A percentile compares a stretch with the other conserved stretches of the same genome.
phyloP scores from a whole-genome alignment of 2,113 vertebrate genomes.

The Verasper variegatus region DNA sequence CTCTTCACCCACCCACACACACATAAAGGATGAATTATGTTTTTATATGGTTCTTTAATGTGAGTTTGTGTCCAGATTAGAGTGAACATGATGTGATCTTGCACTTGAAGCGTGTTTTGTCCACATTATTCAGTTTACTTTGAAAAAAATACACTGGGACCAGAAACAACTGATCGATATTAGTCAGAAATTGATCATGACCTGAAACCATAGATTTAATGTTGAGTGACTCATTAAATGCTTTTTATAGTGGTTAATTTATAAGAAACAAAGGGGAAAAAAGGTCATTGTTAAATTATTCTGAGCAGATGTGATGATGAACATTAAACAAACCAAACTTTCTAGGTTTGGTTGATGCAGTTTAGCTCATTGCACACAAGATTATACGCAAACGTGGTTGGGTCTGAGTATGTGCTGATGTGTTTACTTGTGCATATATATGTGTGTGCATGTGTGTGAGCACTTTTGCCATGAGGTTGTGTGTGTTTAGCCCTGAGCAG shows the following conservation, averaged over 20 bases:
- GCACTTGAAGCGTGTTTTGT: too few relatives aligned
- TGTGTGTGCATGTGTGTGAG: background rate
- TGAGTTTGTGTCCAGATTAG: too few relatives aligned
- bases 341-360: constrained; percentile 16
- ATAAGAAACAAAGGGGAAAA: too few relatives aligned
- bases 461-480: constrained; percentile 30
- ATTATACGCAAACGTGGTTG: constrained; percentile 50
- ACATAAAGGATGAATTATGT: too few relatives aligned
- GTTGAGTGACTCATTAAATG: background rate
- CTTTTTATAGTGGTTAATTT: background rate
- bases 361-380: constrained; percentile 26
- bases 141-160: too few relatives aligned
- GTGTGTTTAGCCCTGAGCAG: constrained; percentile 63
- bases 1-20: too few relatives aligned
- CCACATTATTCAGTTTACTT: too few relatives aligned
- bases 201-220: background rate
- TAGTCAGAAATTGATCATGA: too few relatives aligned
- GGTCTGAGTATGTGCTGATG: constrained; percentile 32
- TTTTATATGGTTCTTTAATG: too few relatives aligned
- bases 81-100: too few relatives aligned
- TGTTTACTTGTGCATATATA: constrained; percentile 31
- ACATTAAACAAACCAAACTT: constrained; percentile 21
- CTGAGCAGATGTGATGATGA: background rate
- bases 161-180: too few relatives aligned
- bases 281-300: background rate